Conservation (phyloP, 2,113 vertebrate genomes). For the Sander vitreus region DNA sequence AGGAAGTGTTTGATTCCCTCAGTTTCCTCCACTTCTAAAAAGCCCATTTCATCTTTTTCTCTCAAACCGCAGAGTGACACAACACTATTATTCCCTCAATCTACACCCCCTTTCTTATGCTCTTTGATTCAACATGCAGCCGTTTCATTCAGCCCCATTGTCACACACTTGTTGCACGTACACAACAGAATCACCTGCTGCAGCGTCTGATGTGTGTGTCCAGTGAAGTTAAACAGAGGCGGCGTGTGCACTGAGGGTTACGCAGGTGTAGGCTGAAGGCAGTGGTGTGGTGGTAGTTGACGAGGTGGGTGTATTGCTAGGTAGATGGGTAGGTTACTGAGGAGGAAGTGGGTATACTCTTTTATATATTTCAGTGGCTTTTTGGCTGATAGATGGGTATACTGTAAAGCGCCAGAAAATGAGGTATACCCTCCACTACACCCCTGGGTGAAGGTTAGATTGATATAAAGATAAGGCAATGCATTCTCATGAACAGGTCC, state of each 20-base stretch:
- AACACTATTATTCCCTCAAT: constrained; percentile 46
- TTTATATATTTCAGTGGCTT: too few species aligned
- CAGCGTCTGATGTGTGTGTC: constrained; percentile 19
- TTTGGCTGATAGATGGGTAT: too few species aligned
- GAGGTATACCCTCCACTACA: too few species aligned
- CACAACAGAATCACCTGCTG: constrained; percentile 69
- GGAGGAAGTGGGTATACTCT: too few species aligned
- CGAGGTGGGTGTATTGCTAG: too few species aligned
- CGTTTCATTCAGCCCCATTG: constrained; percentile 45
- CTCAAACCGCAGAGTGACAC: constrained; percentile 62
- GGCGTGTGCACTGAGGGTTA: not conserved
- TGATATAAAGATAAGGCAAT: too few species aligned
- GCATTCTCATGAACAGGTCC: too few species aligned
- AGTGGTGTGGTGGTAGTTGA: too few species aligned
- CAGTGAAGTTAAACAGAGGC: constrained; percentile 7
- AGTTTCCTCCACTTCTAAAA: constrained; percentile 63
- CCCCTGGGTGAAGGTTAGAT: too few species aligned
- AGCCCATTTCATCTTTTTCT: constrained; percentile 66
- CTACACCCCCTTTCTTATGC: constrained; percentile 16
- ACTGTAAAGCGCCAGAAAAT: too few species aligned
- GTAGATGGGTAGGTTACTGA: too few species aligned
- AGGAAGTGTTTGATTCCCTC: constrained; percentile 84
- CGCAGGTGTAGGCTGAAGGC: constrained; percentile 23
- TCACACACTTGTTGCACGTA: constrained; percentile 69
- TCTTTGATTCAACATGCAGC: constrained; percentile 41